Conservation (phyloP, 1,140 invertebrate species). For the Mamestra configurata region DNA sequence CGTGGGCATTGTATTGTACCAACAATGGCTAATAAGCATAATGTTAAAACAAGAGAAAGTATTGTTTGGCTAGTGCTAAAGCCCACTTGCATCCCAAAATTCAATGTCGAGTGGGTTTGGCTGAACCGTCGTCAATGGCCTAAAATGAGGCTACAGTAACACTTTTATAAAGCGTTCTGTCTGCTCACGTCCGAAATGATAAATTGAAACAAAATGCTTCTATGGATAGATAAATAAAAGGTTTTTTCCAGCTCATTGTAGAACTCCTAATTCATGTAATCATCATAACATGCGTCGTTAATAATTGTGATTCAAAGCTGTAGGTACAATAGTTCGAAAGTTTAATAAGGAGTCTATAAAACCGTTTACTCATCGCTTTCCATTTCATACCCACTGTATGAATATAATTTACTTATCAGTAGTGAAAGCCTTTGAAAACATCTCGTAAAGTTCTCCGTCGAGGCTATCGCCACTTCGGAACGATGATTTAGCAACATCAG, state of each 20-base stretch:
- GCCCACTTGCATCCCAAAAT: constrained; percentile 16
- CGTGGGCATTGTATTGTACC: constrained; percentile 57
- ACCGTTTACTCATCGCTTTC: constrained; percentile 49
- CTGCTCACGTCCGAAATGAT: constrained; percentile 1
- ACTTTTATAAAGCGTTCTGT: constrained; percentile 11
- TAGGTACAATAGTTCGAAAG: constrained; percentile 25
- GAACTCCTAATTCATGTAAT: background rate
- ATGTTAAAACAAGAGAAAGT: constrained; percentile 35
- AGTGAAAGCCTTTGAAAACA: constrained; percentile 43
- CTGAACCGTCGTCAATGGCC: background rate
- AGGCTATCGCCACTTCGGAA: constrained; percentile 49
- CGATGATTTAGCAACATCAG: constrained; percentile 54
- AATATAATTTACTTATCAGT: constrained; percentile 38
- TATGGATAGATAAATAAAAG: constrained; percentile 8
- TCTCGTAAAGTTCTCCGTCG: constrained; percentile 11
- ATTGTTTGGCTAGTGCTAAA: constrained; percentile 14
- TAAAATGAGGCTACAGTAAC: constrained; percentile 15
- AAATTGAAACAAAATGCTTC: constrained; percentile 9
- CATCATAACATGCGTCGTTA: background rate
- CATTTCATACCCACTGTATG: constrained; percentile 16
- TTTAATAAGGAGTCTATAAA: constrained; percentile 16
- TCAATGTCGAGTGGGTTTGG: background rate
- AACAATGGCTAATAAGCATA: constrained; percentile 46
- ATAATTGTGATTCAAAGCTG: background rate
- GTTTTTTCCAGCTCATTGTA: constrained; percentile 21